Base-by-base conservation (phyloP, 2,888 invertebrate genomes). In the Caenorhabditis sp. region DNA sequence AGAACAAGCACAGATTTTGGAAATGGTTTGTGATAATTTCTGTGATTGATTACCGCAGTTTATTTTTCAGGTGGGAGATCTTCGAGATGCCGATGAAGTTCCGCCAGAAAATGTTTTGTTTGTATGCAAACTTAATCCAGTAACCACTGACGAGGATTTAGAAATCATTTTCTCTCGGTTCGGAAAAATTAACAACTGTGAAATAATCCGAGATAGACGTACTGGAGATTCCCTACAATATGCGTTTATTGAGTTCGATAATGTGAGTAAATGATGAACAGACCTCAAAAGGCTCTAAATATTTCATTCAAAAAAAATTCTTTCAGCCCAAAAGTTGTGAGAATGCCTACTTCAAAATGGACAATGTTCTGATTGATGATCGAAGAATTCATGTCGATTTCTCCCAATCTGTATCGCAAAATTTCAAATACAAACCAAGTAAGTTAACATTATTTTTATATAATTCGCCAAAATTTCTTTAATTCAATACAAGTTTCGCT, bases 301-400 rank as follows among this genome's bases (percentile, higher is more conserved):
- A n/a, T n/a, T n/a, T 27, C 54, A 27, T 8, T 64, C 3, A 4
- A 57, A 26, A 36, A 5, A 26, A 21, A 58, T 60, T 27, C 66
- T 77, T 85, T 58, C 77, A 90, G 88, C 83, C 87, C 60, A 88
- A 90, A 78, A 88, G 89, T 63, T 99, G 99, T 89, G 99, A 99
- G 90, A 93, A 94, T 83, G 99, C 99, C 0, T 99, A 94, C 89
- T 96, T 99, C 87, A 99, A 99, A 90, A 99, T 99, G 99, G 97
- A 97, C 88, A 99, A 99, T 90, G 97, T 99, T 0, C 90, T 99
- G 7, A 99, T 99, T 84, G 99, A 99, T 89, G 99, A 99, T 88
- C 91, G 99, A 27, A 91, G 99, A 77, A 99, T 99, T 86, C 99
- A 99, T 90, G 99, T 99, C 0, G 99, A 99, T 89, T 99, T 99